Conservation (phyloP, 1,140 invertebrate species). For the Panulirus ornatus region DNA sequence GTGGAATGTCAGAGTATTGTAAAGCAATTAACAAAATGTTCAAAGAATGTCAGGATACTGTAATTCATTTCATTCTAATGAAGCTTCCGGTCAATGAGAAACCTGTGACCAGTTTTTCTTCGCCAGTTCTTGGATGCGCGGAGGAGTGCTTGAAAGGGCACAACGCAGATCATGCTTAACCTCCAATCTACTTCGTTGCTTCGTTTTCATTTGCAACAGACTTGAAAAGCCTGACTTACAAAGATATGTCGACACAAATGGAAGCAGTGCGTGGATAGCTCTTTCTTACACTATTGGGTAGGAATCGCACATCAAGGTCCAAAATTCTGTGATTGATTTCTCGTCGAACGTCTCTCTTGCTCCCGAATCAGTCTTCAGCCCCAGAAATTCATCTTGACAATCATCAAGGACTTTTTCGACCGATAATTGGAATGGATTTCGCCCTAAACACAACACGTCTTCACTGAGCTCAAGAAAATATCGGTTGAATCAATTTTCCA, state of each 20-base stretch:
- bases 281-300: neutral
- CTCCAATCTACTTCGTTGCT: constrained; percentile 30
- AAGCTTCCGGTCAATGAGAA: constrained; percentile 36
- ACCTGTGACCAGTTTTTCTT: constrained; percentile 47
- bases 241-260: constrained; percentile 47
- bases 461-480: no score
- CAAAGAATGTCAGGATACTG: constrained; percentile 17
- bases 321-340: constrained; percentile 15
- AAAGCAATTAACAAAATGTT: constrained; percentile 37
- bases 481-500: constrained; percentile 3
- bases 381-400: constrained; percentile 32
- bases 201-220: constrained; percentile 47
- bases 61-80: constrained; percentile 32
- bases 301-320: constrained; percentile 19
- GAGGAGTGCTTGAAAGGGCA: constrained; percentile 26
- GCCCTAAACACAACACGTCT: no score
- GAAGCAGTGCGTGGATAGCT: constrained; percentile 26
- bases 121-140: constrained; percentile 2
- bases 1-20: neutral
- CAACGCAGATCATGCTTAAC: neutral
- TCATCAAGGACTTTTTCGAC: constrained; percentile 4
- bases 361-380: constrained; percentile 32
- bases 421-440: constrained; percentile 4
- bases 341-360: neutral
- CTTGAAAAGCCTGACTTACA: constrained; percentile 46